These are phyloP conservation scores for Buceros bicornis DNA, from an alignment of 2,797 vertebrate genomes.

Conservation along the genomic window DNA sequence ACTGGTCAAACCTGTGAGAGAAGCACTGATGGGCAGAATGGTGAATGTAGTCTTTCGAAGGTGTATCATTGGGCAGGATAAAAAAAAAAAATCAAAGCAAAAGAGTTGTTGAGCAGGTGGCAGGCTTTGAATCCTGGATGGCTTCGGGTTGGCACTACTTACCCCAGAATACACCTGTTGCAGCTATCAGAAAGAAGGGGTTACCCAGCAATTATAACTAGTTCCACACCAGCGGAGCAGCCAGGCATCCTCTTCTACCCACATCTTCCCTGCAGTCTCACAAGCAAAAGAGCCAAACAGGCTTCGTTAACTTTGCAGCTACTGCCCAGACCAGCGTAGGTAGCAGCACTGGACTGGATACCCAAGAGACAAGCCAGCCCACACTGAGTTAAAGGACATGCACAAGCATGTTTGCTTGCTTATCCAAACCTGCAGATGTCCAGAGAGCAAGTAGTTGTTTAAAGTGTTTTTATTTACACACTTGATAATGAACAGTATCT, in stretches of 20 bases:
- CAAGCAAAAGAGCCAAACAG: not conserved
- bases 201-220: not conserved
- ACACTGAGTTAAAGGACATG: fast-evolving
- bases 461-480: not conserved
- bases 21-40: not conserved
- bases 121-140: not conserved
- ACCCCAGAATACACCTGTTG: fast-evolving
- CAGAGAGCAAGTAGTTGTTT: not conserved
- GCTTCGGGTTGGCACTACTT: not conserved
- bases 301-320: not conserved
- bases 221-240: not conserved
- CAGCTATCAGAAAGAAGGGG: not conserved
- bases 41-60: not conserved
- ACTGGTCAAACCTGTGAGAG: not conserved
- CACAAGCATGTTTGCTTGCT: not conserved
- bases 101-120: not conserved
- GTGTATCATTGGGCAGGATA: not conserved
- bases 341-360: not conserved
- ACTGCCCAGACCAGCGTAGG: not conserved
- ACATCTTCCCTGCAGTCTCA: not conserved
- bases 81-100: not conserved
- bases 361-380: not conserved
- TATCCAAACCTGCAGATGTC: not conserved
- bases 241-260: not conserved
- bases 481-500: not conserved